phyloP scores from a whole-genome alignment of 1,140 invertebrate genomes.

The Chironomus striatipennis region DNA sequence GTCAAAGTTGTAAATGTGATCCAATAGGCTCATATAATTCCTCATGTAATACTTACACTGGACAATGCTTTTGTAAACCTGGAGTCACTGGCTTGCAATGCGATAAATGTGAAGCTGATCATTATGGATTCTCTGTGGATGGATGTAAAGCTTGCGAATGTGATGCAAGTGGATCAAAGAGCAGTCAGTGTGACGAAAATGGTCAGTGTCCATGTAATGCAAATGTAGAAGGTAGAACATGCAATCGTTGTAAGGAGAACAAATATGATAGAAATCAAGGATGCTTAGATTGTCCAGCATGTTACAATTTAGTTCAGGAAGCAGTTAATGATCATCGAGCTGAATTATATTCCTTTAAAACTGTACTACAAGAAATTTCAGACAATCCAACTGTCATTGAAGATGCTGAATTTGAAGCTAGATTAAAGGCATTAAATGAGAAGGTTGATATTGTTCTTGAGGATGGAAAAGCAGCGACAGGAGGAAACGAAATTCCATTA shows the following conservation, averaged over 20 bases:
- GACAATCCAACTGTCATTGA: conserved; percentile 75
- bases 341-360: conserved; percentile 63
- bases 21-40: conserved; percentile 72
- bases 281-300: conserved; percentile 83
- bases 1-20: conserved; percentile 78
- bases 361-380: conserved; percentile 49
- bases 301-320: conserved; percentile 88
- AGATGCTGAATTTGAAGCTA: conserved; percentile 72
- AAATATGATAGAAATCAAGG: conserved; percentile 77
- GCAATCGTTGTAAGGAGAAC: conserved; percentile 89
- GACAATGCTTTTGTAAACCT: conserved; percentile 77
- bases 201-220: conserved; percentile 85
- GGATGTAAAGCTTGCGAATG: conserved; percentile 84
- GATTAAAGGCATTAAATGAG: conserved; percentile 60
- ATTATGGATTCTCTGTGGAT: conserved; percentile 81
- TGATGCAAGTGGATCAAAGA: conserved; percentile 75
- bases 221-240: conserved; percentile 84
- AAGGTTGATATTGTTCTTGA: conserved; percentile 60
- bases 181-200: conserved; percentile 68
- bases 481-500: conserved; percentile 53
- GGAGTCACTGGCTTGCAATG: conserved; percentile 80
- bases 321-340: conserved; percentile 70
- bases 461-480: conserved; percentile 57
- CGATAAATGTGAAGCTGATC: conserved; percentile 72
- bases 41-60: conserved; percentile 70